These are phyloP conservation scores for Macquaria australasica DNA, from an alignment of 2,113 vertebrate genomes.

Conservation along the genomic window DNA sequence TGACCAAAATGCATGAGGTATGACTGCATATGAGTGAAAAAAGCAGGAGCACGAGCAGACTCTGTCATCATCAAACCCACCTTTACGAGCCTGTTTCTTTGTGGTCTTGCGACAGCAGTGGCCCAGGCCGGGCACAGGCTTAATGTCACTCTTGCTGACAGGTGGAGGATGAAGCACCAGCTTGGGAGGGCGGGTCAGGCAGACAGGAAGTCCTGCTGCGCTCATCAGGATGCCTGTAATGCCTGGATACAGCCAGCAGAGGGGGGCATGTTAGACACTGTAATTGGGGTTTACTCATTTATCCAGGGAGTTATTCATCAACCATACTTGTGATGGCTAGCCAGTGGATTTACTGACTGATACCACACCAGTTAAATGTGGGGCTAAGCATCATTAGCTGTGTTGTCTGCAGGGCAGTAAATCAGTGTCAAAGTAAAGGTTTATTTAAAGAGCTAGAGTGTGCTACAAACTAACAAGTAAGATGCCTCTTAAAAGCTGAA, in stretches of 20 bases:
- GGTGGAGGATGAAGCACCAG: slow-evolving; percentile 95
- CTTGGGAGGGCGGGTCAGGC: slow-evolving; percentile 94
- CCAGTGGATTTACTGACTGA: not conserved
- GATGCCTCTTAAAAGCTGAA: not conserved
- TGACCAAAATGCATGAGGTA: not conserved
- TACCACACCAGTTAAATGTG: not conserved
- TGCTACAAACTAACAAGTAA: not conserved
- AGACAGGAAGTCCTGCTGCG: slow-evolving; percentile 92
- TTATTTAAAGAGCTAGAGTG: not conserved
- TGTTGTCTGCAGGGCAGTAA: not conserved
- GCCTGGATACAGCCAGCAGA: slow-evolving; percentile 78
- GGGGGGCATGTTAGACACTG: slow-evolving; percentile 5
- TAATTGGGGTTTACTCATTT: not conserved
- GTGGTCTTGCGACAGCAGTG: slow-evolving; percentile 96
- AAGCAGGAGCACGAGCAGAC: not conserved
- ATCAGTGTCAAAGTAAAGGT: not conserved
- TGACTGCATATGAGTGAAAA: not conserved
- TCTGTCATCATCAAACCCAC: slow-evolving; percentile 67
- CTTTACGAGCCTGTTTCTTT: slow-evolving; percentile 95
- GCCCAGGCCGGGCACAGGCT: slow-evolving; percentile 93
- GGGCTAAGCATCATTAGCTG: not conserved
- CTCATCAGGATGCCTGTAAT: slow-evolving; percentile 98
- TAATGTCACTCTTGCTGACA: slow-evolving; percentile 96
- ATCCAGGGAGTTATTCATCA: not conserved
- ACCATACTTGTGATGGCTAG: not conserved